phyloP scores from a whole-genome alignment of 2,797 vertebrate species.

The Poecilia gillii region DNA sequence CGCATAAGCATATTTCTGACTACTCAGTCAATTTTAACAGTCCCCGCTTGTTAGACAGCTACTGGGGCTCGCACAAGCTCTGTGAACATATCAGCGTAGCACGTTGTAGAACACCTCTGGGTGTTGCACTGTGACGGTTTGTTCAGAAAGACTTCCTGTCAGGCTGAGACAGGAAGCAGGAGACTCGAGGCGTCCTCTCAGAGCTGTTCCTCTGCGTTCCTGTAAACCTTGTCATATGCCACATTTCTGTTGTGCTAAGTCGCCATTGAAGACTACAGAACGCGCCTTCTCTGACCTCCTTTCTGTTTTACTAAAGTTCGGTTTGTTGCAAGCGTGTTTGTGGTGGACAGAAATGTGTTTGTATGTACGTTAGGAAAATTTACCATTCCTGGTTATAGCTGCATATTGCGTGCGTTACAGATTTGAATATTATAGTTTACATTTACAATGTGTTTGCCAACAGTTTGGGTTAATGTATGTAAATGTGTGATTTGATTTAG shows the following conservation, averaged over 20 bases:
- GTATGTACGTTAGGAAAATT: too few relatives aligned
- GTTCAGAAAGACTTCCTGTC: slow-evolving; percentile 34
- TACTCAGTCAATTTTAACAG: slow-evolving; percentile 1
- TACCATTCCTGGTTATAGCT: too few relatives aligned
- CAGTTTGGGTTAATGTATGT: too few relatives aligned
- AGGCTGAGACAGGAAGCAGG: slow-evolving; percentile 36
- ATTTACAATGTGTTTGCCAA: too few relatives aligned
- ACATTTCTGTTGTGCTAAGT: neutral
- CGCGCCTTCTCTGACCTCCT: slow-evolving; percentile 10
- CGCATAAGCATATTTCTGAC: neutral
- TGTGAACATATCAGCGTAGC: slow-evolving; percentile 10
- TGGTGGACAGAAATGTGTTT: too few relatives aligned
- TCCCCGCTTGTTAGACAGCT: slow-evolving; percentile 26
- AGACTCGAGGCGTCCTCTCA: slow-evolving; percentile 23
- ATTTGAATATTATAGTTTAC: too few relatives aligned
- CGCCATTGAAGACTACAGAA: neutral
- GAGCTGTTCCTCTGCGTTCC: slow-evolving; percentile 15
- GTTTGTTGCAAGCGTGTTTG: neutral
- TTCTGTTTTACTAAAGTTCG: slow-evolving; percentile 17
- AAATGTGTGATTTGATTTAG: too few relatives aligned
- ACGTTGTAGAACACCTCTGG: neutral
- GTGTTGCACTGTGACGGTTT: slow-evolving; percentile 10
- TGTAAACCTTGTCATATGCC: slow-evolving; percentile 24
- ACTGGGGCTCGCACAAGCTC: slow-evolving; percentile 1
- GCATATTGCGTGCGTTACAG: too few relatives aligned